Conservation (phyloP, 2,888 invertebrate genomes). For the Pharmacophagus antenor region DNA sequence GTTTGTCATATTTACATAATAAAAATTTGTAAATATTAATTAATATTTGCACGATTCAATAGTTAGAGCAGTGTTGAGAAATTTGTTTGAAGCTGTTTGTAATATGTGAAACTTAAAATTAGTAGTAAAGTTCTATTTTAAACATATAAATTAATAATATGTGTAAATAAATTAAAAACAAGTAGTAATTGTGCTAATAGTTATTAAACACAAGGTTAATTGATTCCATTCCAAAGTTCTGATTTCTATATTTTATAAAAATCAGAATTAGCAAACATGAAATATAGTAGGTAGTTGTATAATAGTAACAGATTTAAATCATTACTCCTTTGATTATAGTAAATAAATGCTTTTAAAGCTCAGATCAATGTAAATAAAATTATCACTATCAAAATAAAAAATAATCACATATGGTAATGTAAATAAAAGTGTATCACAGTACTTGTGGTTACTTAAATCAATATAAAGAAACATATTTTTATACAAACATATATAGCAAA, state of each 20-base stretch:
- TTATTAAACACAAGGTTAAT: not conserved
- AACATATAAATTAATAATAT: not conserved
- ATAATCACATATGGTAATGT: slow-evolving; percentile 13
- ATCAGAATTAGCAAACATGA: not conserved
- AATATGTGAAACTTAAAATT: not conserved
- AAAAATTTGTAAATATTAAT: no score
- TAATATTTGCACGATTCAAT: not conserved
- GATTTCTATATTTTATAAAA: not conserved
- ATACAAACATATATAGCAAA: not conserved
- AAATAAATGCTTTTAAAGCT: slow-evolving; percentile 22
- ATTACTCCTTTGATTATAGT: not conserved
- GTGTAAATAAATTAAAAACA: not conserved
- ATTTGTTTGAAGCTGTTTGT: not conserved
- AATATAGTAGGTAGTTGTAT: no score
- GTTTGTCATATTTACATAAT: no score
- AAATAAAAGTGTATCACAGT: slow-evolving; percentile 29
- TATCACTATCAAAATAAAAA: slow-evolving; percentile 13
- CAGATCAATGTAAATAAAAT: slow-evolving; percentile 20
- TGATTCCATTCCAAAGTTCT: not conserved
- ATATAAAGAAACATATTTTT: slow-evolving; percentile 12
- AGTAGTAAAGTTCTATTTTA: not conserved
- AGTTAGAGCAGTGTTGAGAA: not conserved
- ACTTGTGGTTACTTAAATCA: slow-evolving; percentile 15
- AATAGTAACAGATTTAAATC: not conserved
- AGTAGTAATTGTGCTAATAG: not conserved